Base-by-base conservation (phyloP, 2,888 invertebrate species). In the Nasonia oneida region DNA sequence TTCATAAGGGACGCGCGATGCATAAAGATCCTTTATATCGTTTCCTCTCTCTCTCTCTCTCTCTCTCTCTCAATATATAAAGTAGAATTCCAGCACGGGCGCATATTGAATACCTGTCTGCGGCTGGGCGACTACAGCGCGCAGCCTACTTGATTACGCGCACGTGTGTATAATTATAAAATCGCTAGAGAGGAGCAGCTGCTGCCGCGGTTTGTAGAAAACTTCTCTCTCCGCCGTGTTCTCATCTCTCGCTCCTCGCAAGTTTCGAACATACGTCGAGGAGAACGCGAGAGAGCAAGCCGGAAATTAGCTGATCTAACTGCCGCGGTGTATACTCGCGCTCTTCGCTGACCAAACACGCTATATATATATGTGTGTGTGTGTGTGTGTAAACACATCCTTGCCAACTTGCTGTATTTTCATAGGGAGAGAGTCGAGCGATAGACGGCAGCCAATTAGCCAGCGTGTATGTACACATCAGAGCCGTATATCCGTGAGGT, bases 231-330 rank as follows among this genome's bases (percentile, higher is more conserved):
- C 23, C 4, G n/a, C 8, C n/a, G 8, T 23, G 23, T 23, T 23
- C 23, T 23, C 23, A 23, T 23, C 23, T 23, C 23, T 23, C 57
- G 0, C 57, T 6, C n/a, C 23, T 8, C 4, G n/a, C n/a, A 61
- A 67, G 29, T 67, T 67, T 67, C 14, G 29, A 67, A 67, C 64
- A 67, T 33, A 67, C 33, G 64, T 3, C 29, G 37, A 37, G 29
- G 23, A 23, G 23, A 23, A 1, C 0, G 23, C 0, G 23, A 29
- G 1, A 29, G 67, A 42, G 47, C 39, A 67, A 70, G 61, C 75
- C 73, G 76, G 80, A 84, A 84, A 84, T 81, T 84, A 81, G 67
- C 70, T 23, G 23, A 33, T 70, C 33, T 42, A 47, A 76, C 71
- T 70, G 42, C 64, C 42, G 61, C 18, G 57, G 74, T 50, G 3